Percentiles rank a stretch among this genome's conserved stretches.
These are phyloP conservation scores for Paguma larvata DNA, from an alignment of 2,797 vertebrate genomes.

Conservation along the genomic window DNA sequence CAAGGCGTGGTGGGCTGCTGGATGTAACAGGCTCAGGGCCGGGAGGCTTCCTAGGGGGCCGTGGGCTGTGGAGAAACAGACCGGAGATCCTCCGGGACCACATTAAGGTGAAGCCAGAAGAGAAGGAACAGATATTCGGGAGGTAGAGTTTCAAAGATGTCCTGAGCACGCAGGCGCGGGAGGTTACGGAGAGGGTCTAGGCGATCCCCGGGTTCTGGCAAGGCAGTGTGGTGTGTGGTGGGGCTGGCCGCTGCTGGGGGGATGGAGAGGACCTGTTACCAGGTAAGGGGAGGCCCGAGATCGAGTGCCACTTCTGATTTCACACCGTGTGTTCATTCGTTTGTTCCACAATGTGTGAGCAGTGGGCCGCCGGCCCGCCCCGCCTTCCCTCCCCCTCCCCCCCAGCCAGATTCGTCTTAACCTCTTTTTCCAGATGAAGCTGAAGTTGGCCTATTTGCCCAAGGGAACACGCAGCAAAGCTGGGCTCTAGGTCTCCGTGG, in stretches of 20 bases:
- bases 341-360: background rate
- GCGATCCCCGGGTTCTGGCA: background rate
- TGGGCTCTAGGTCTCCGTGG: background rate
- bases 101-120: background rate
- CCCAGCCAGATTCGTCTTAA: background rate
- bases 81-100: background rate
- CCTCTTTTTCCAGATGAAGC: background rate
- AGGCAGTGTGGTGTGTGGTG: background rate
- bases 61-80: background rate
- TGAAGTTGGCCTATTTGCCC: background rate
- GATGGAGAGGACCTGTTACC: background rate
- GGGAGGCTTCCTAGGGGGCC: background rate
- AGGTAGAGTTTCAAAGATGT: background rate
- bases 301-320: background rate
- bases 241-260: background rate
- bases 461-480: background rate
- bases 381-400: background rate
- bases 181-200: background rate
- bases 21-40: background rate
- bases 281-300: background rate
- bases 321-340: background rate
- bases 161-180: background rate
- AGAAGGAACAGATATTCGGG: background rate
- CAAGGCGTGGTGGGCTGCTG: background rate
- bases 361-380: background rate